Conservation (phyloP, 2,888 invertebrate species). For the Platerodrilus igneus region DNA sequence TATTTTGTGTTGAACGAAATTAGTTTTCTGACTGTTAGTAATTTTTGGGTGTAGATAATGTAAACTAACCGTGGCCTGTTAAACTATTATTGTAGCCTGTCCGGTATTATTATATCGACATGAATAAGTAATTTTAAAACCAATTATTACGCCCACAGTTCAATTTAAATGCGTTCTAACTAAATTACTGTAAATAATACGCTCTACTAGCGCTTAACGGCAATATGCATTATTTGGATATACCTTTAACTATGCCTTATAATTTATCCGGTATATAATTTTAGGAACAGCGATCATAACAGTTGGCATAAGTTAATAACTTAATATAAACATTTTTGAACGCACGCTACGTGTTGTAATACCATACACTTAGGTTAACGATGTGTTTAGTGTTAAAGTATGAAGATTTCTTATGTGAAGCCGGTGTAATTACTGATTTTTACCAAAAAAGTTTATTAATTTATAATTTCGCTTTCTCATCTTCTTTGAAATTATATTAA, state of each 20-base stretch:
- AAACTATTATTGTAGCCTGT: no score
- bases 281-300: conserved; percentile 42
- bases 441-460: conserved; percentile 5
- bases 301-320: conserved; percentile 43
- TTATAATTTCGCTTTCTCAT: conserved; percentile 1
- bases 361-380: conserved; percentile 12
- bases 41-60: no score
- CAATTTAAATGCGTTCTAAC: conserved; percentile 20
- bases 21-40: no score
- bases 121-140: conserved; percentile 22
- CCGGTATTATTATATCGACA: conserved; percentile 9
- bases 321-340: conserved; percentile 38
- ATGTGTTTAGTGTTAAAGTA: no score
- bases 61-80: no score
- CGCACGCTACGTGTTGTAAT: conserved; percentile 11
- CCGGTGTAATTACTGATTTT: conserved; percentile 9
- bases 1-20: no score
- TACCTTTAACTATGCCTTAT: conserved; percentile 32
- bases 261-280: conserved; percentile 40
- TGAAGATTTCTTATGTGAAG: no score
- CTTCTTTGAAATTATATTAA: conserved; percentile 4
- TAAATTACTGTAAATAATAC: conserved; percentile 24
- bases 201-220: conserved; percentile 35
- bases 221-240: conserved; percentile 32
- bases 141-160: conserved; percentile 25